These are phyloP conservation scores for Stenotaenia linearis DNA, from an alignment of 2,888 invertebrate genomes.

Conservation along the genomic window DNA sequence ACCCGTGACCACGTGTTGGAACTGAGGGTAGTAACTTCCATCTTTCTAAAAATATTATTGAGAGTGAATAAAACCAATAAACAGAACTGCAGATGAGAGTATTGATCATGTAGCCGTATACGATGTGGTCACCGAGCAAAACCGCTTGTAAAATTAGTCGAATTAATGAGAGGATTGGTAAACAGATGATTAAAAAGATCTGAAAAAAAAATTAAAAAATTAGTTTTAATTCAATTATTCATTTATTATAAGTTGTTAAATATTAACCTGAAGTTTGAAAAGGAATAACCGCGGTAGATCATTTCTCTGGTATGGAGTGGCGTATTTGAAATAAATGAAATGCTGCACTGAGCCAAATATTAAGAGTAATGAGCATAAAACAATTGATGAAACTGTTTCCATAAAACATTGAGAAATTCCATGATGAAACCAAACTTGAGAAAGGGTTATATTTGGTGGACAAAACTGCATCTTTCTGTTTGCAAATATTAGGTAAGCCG, in stretches of 20 bases:
- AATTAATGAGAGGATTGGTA: slow-evolving; percentile 64
- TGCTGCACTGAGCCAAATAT: slow-evolving; percentile 74
- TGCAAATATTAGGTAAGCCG: too few species aligned
- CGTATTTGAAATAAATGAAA: slow-evolving; percentile 76
- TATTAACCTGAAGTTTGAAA: too few species aligned
- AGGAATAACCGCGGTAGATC: too few species aligned
- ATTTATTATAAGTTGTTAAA: too few species aligned
- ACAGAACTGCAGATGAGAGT: slow-evolving; percentile 43
- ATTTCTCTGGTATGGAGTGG: slow-evolving; percentile 52
- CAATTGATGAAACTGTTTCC: slow-evolving; percentile 69
- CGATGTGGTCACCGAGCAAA: slow-evolving; percentile 60
- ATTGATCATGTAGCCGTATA: slow-evolving; percentile 74
- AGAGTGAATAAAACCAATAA: slow-evolving; percentile 69
- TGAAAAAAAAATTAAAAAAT: slow-evolving; percentile 53
- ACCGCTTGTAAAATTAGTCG: slow-evolving; percentile 68
- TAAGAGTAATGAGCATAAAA: slow-evolving; percentile 68
- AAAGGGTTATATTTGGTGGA: slow-evolving; percentile 70
- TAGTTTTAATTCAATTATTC: not conserved
- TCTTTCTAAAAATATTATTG: slow-evolving; percentile 70
- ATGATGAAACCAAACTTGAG: slow-evolving; percentile 65
- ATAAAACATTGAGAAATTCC: slow-evolving; percentile 90
- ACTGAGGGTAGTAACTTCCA: slow-evolving; percentile 74
- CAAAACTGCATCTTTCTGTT: slow-evolving; percentile 60
- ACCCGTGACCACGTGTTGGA: slow-evolving; percentile 83
- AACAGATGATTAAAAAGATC: slow-evolving; percentile 62